Evolutionary conservation across 2,888 invertebrate species (phyloP), one percentile per base, ranked within the genome.

Genomic region (Automeris io): DNA sequence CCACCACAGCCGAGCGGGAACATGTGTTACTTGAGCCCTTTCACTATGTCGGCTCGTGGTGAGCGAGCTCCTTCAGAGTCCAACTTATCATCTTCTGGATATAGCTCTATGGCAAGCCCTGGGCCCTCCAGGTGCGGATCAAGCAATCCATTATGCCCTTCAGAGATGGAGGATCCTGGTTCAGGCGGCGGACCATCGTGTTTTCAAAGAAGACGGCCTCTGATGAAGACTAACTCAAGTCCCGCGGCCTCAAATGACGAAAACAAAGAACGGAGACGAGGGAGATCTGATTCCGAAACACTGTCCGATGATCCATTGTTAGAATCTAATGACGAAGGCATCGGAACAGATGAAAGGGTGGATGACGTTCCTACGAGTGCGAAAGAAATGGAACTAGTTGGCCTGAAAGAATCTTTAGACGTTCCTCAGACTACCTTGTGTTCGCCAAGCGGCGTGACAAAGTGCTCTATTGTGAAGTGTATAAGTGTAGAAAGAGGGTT

Each of bases 21-120:
- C 21, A 92, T 93, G 91, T 91, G 91, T 53, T 94, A 93, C 61
- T 72, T 94, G 9, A 93, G 93, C 67, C 94, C 94, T 0, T 94
- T 94, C 67, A 90, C 92, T 1, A 92, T 93, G 88, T 90, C 91
- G 31, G 88, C 89, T 1, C 80, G 92, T 47, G 91, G 91, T 8
- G 93, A 93, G 58, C 88, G 94, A 50, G 93, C 92, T 1, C 92
- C 93, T 8, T 94, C 94, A 0, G 94, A 95, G 76, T 94, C 94
- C 2, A 95, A 95, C 70, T 81, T 95, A 25, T 94, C 94, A 46
- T 94, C 94, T 5, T 94, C 94, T 0, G 95, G 95, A 5, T 95
- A 95, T 68, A 93, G 93, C 47, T 94, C 94, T 2, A 94, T 94
- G 92, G 93, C 94, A 0, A 93, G 93, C 71, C 94, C 94, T 0